Evolutionary conservation across 2,888 invertebrate genomes (phyloP), one percentile per base, ranked within the genome.

Genomic region (Diaperis boleti): DNA sequence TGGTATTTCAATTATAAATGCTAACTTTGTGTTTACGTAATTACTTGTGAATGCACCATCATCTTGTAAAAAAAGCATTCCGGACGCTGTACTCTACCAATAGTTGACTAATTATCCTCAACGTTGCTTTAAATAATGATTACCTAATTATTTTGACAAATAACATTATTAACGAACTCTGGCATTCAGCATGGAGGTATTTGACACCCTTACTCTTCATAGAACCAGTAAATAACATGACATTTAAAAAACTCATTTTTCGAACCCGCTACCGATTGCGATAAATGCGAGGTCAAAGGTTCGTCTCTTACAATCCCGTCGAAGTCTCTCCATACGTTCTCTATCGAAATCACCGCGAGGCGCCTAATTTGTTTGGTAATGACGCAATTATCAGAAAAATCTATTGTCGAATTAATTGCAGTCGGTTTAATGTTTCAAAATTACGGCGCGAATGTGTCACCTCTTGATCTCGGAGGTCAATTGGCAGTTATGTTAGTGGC

Each of bases 391-490:
- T n/a, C 20, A 22, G 4, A 13, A 45, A 22, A 26, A n/a, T 49
- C 31, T 17, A 50, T 50, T 50, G 50, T 50, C 20, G 11, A 26
- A 33, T 35, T 50, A 50, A 50, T 50, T 50, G 22, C 35, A 22
- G 29, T 13, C 7, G 47, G 15, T 31, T 47, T 31, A 29, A 47
- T 41, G 15, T 54, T 54, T 54, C 54, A 54, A 54, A 54, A 54
- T 20, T 8, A 47, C 26, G 17, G 50, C 18, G 50, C 50, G 11
- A 55, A 55, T 44, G 39, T 44, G 55, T 11, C 55, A 56, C 55
- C 55, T 56, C 18, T 44, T 56, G 55, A 56, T 33, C 55, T 17
- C 55, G 7, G 41, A 41, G 55, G 55, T 56, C 55, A 26, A 29
- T 22, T 41, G 11, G 13, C n/a, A n/a, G n/a, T n/a, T n/a, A n/a